phyloP scores from a whole-genome alignment of 2,113 vertebrate species.

The Oryctolagus cuniculus region DNA sequence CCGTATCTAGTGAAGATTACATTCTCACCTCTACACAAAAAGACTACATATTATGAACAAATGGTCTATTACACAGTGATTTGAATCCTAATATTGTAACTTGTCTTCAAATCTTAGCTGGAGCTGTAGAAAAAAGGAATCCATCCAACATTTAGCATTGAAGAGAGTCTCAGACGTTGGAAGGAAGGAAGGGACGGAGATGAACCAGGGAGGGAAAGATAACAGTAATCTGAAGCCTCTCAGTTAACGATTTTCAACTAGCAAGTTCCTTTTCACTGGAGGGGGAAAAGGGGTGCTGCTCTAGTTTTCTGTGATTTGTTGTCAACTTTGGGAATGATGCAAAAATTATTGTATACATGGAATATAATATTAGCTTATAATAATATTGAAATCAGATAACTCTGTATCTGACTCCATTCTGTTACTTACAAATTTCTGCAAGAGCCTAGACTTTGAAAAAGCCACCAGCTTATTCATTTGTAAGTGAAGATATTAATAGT shows the following conservation, averaged over 20 bases:
- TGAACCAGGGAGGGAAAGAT: neutral
- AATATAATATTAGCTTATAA: neutral
- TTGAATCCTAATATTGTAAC: conserved; percentile 16
- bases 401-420: neutral
- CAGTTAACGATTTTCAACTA: neutral
- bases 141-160: neutral
- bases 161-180: neutral
- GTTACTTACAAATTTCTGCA: neutral
- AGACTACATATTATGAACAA: neutral
- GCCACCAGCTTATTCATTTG: neutral
- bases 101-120: neutral
- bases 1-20: neutral
- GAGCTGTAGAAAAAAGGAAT: neutral
- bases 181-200: no score
- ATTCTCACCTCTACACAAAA: neutral
- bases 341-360: neutral
- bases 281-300: neutral
- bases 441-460: neutral
- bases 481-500: neutral
- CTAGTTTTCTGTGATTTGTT: neutral
- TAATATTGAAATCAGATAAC: neutral
- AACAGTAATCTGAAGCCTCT: neutral
- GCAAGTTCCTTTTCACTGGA: neutral
- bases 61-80: neutral
- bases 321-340: neutral